Percentiles rank a stretch among this genome's conserved stretches.
Conservation (phyloP, 2,888 invertebrate species). For the Apantesis nais region DNA sequence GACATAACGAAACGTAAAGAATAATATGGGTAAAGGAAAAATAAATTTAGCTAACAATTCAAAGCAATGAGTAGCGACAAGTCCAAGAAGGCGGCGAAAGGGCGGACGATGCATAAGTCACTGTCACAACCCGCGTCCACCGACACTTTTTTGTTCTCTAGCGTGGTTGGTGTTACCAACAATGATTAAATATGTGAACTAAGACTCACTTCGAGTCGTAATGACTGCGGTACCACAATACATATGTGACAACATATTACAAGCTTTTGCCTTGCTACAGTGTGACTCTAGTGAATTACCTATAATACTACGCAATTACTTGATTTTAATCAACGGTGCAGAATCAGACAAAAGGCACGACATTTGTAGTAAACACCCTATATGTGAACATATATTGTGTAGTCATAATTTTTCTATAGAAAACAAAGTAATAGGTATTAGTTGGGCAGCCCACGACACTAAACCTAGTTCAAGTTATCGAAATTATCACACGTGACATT, state of each 20-base stretch:
- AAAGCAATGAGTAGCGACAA: slow-evolving; percentile 71
- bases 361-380: no score
- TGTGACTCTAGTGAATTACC: not conserved
- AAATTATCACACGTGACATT: no score
- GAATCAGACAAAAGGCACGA: no score
- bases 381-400: no score
- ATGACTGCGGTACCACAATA: slow-evolving; percentile 27
- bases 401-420: no score
- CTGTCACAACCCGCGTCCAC: slow-evolving; percentile 73
- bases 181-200: slow-evolving; percentile 62
- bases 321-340: no score
- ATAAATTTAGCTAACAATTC: slow-evolving; percentile 65
- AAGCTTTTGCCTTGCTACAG: not conserved
- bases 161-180: slow-evolving; percentile 62
- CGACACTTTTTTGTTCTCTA: slow-evolving; percentile 72
- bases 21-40: slow-evolving; percentile 40
- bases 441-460: no score
- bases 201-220: slow-evolving; percentile 31
- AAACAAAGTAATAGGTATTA: no score
- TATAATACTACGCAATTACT: no score
- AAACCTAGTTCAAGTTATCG: no score
- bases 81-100: slow-evolving; percentile 69
- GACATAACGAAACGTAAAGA: slow-evolving; percentile 17
- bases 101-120: slow-evolving; percentile 78
- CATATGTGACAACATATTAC: not conserved